Percentiles rank a stretch among this genome's conserved stretches.
phyloP scores from a whole-genome alignment of 2,113 vertebrate genomes.

The Vireo altiloquus region DNA sequence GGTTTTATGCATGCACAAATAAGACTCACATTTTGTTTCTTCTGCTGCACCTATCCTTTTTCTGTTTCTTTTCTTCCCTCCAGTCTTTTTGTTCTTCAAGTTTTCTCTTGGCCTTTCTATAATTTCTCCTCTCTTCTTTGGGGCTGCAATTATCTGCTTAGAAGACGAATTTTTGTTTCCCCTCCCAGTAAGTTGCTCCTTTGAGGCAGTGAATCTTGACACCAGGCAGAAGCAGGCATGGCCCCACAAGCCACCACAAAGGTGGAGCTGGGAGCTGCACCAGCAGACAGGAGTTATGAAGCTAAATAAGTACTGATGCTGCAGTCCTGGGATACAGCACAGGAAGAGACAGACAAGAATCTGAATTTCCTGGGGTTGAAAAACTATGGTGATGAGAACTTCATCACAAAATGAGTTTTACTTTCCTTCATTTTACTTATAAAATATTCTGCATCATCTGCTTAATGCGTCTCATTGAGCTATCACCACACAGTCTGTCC shows the following conservation, averaged over 20 bases:
- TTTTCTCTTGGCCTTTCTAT: background rate
- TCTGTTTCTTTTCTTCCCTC: background rate
- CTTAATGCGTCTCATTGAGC: background rate
- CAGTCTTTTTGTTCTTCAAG: background rate
- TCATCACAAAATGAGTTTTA: background rate
- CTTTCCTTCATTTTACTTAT: background rate
- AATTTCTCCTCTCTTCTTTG: background rate
- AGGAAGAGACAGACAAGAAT: background rate
- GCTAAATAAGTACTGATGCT: accelerated
- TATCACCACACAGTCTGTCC: background rate
- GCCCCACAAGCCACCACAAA: accelerated
- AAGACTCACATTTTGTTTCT: background rate
- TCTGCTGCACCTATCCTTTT: background rate
- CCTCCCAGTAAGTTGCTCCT: background rate
- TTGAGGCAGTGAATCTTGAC: background rate
- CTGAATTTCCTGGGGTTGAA: background rate
- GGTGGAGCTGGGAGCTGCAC: background rate
- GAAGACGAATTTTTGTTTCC: background rate
- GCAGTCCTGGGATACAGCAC: background rate
- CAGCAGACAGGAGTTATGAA: background rate
- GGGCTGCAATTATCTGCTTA: background rate
- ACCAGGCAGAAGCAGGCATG: background rate
- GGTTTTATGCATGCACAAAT: background rate
- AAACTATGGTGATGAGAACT: background rate
- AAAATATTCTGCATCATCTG: background rate